Evolutionary conservation across 2,797 vertebrate genomes (phyloP).

Genomic region (Myotis planiceps): DNA sequence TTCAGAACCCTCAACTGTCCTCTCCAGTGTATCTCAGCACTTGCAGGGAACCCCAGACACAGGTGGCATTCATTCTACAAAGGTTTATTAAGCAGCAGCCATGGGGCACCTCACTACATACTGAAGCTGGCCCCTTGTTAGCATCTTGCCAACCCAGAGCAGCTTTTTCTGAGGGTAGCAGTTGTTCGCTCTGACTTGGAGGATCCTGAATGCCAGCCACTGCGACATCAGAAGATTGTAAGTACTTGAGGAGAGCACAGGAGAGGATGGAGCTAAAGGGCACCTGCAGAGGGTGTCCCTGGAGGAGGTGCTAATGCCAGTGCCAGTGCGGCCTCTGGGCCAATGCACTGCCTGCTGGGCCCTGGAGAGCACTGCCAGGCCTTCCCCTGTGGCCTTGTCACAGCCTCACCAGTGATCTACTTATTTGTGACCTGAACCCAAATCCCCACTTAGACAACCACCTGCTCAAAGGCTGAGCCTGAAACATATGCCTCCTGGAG

Average conservation of each 20-base stretch:
- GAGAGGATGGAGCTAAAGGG: background rate
- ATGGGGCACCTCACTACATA: background rate
- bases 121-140: background rate
- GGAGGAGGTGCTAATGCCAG: background rate
- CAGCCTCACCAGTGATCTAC: background rate
- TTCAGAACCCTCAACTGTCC: background rate
- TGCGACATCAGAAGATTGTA: background rate
- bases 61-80: background rate
- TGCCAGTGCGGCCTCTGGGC: background rate
- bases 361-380: background rate
- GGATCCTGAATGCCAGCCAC: background rate
- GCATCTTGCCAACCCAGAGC: background rate
- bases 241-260: background rate
- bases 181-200: background rate
- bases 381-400: background rate
- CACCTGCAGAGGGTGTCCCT: background rate
- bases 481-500: background rate
- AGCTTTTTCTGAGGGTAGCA: background rate
- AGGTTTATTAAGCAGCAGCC: background rate
- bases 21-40: background rate
- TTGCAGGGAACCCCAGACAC: background rate
- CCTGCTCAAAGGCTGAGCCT: background rate
- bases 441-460: background rate
- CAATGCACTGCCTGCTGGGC: rapidly evolving
- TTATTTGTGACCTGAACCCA: background rate